These are phyloP conservation scores for Characodon lateralis DNA, from an alignment of 2,797 vertebrate genomes.

Conservation along the genomic window DNA sequence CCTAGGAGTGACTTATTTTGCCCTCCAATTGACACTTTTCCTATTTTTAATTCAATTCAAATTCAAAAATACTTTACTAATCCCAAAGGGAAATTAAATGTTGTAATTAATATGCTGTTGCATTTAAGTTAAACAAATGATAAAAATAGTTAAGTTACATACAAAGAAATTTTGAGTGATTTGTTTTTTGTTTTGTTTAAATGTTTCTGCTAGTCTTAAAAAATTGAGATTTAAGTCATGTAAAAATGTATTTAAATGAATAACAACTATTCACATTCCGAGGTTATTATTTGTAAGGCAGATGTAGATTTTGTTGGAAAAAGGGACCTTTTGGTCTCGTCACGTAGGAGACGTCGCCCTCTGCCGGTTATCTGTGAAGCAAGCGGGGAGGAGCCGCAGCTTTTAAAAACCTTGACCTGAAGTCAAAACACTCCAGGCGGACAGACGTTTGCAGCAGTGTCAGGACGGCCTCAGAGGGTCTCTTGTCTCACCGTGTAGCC, in stretches of 20 bases:
- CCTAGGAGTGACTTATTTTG: neutral
- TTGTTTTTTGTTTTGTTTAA: neutral
- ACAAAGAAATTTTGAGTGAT: neutral
- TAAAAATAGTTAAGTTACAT: too few relatives aligned
- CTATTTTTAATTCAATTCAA: too few relatives aligned
- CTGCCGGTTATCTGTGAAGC: conserved; percentile 47
- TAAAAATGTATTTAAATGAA: neutral
- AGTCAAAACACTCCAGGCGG: conserved; percentile 76
- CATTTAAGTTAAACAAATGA: neutral
- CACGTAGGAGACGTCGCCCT: conserved; percentile 53
- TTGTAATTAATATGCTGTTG: neutral
- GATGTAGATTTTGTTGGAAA: neutral
- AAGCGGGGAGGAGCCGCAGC: conserved; percentile 76
- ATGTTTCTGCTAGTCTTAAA: neutral
- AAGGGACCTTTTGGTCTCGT: neutral
- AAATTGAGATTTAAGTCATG: neutral
- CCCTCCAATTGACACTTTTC: neutral
- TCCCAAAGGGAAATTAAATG: too few relatives aligned
- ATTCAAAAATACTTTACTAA: too few relatives aligned
- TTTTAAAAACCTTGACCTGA: conserved; percentile 78
- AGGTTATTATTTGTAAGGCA: neutral
- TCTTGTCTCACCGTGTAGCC: conserved; percentile 19
- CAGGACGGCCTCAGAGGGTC: neutral
- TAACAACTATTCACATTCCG: neutral
- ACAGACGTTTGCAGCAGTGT: conserved; percentile 41